Base-by-base conservation (phyloP, 2,797 vertebrate species). In the Clangula hyemalis region DNA sequence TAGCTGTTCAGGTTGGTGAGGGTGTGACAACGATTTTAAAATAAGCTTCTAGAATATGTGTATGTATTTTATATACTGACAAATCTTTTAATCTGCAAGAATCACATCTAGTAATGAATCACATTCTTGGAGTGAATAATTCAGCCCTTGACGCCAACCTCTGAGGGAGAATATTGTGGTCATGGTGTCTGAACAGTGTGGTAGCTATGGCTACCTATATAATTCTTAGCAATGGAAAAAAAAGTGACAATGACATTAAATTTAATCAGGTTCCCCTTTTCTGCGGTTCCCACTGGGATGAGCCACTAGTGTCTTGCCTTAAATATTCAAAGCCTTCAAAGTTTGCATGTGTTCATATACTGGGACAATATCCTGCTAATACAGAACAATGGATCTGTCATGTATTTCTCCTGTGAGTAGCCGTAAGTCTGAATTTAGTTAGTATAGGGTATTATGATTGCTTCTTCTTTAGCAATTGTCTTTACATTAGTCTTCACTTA, bases 191-290 rank as follows among this genome's bases (percentile, higher is more conserved):
- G 98, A 98, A 97, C 98, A 97, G 96, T 97, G 97, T 97, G 98
- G 98, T 99, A 98, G 98, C 98, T 99, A 99, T 99, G 99, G 99
- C 98, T 98, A 99, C 99, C 98, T 98, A 98, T 99, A 99, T 99
- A 99, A 99, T 98, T 99, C 98, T 98, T 97, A 98, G 98, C 98
- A 98, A 98, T 98, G 90, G 97, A 97, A 98, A 98, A 99, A 97
- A 99, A 98, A 98, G 98, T 98, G 98, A 98, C 98, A 98, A 98
- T 99, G 99, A 99, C 99, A 99, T 98, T 98, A 98, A 99, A 99
- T 99, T 99, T 99, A 99, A 99, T 99, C 99, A 99, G 99, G 99
- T 99, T 99, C 98, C 97, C 98, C 98, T 99, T 98, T 98, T 98
- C 98, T 98, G 98, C 98, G 98, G 98, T 98, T 99, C 98, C 98